A percentile compares a stretch with the other conserved stretches of the same genome.
These are phyloP conservation scores for Mythimna vitellina DNA, from an alignment of 2,888 invertebrate genomes.

Conservation along the genomic window DNA sequence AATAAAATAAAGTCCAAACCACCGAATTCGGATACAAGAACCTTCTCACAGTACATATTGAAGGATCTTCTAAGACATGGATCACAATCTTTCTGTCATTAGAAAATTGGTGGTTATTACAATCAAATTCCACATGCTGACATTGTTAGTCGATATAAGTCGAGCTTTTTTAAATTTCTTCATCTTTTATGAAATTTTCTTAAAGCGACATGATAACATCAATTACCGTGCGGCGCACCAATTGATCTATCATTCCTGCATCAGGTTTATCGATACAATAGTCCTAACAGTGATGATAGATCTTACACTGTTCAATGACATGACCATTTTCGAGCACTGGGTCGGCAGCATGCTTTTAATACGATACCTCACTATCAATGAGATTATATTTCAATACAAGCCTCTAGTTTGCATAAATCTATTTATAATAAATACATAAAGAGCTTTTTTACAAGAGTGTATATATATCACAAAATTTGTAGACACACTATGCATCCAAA, in stretches of 20 bases:
- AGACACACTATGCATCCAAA: too few species aligned
- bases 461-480: too few species aligned
- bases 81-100: too few species aligned
- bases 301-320: neutral
- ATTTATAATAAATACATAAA: neutral
- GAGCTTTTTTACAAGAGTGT: neutral
- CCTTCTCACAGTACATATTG: too few species aligned
- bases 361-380: constrained; percentile 12
- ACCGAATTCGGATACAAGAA: too few species aligned
- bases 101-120: too few species aligned
- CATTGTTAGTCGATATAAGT: too few species aligned
- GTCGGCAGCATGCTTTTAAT: neutral
- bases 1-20: too few species aligned
- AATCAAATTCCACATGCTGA: too few species aligned
- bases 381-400: constrained; percentile 16
- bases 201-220: neutral
- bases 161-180: too few species aligned
- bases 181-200: neutral
- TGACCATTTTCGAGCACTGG: neutral
- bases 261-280: constrained; percentile 30
- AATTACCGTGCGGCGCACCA: neutral
- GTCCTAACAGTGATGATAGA: constrained; percentile 14
- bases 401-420: neutral
- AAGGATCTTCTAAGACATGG: too few species aligned
- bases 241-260: constrained; percentile 28